Conservation (phyloP, 2,113 vertebrate genomes). For the Aldabrachelys gigantea region DNA sequence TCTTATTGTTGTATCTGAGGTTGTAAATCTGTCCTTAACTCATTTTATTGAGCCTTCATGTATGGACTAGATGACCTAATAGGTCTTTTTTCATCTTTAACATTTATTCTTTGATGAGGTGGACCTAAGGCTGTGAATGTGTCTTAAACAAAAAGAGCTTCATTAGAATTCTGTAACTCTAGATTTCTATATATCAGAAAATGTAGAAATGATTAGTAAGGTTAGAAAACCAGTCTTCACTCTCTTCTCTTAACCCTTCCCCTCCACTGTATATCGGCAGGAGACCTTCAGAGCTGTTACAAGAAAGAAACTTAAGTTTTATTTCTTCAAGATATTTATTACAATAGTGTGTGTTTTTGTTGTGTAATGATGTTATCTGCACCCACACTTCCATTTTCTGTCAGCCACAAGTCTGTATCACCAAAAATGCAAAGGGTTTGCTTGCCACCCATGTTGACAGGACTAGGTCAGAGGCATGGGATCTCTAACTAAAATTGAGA, state of each 20-base stretch:
- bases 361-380: neutral
- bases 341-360: neutral
- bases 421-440: neutral
- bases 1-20: neutral
- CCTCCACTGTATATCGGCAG: neutral
- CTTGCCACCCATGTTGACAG: neutral
- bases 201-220: neutral
- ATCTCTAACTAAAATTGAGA: neutral
- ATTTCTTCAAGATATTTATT: neutral
- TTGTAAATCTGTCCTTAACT: neutral
- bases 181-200: neutral
- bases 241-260: neutral
- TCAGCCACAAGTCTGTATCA: neutral
- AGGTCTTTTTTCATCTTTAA: neutral
- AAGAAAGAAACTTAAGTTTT: neutral
- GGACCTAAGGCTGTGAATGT: neutral
- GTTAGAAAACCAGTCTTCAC: neutral
- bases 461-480: neutral
- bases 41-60: neutral
- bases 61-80: neutral
- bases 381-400: neutral
- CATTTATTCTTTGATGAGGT: neutral
- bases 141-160: rapidly evolving
- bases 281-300: rapidly evolving
- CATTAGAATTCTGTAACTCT: neutral